Conservation (phyloP, 2,113 vertebrate genomes). For the Corvus moneduloides region DNA sequence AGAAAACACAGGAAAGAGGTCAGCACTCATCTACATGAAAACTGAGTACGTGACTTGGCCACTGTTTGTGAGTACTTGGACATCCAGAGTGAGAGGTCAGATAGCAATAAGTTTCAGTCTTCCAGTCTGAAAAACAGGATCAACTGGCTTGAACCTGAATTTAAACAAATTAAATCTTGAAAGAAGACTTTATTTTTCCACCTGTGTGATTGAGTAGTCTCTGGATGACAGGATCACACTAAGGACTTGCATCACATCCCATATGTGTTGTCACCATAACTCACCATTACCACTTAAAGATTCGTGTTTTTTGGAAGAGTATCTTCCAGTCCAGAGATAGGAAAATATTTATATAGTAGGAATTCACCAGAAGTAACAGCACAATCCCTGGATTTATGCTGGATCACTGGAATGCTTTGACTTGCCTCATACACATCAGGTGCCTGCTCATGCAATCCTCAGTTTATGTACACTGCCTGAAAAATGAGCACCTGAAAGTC, state of each 20-base stretch:
- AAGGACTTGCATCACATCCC: background rate
- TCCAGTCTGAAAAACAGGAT: background rate
- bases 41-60: background rate
- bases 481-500: background rate
- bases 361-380: background rate
- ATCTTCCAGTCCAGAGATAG: background rate
- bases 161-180: background rate
- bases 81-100: background rate
- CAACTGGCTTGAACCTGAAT: background rate
- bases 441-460: accelerated
- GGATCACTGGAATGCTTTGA: background rate
- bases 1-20: background rate
- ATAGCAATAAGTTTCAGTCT: background rate
- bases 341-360: background rate
- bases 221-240: accelerated
- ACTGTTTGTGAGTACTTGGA: background rate
- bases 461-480: background rate
- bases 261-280: accelerated
- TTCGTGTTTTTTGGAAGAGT: background rate
- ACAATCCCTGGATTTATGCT: background rate
- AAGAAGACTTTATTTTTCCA: background rate
- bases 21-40: background rate
- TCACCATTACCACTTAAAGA: background rate
- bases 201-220: background rate
- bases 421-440: background rate